phyloP scores from a whole-genome alignment of 2,113 vertebrate species.

The Urocynchramus pylzowi region DNA sequence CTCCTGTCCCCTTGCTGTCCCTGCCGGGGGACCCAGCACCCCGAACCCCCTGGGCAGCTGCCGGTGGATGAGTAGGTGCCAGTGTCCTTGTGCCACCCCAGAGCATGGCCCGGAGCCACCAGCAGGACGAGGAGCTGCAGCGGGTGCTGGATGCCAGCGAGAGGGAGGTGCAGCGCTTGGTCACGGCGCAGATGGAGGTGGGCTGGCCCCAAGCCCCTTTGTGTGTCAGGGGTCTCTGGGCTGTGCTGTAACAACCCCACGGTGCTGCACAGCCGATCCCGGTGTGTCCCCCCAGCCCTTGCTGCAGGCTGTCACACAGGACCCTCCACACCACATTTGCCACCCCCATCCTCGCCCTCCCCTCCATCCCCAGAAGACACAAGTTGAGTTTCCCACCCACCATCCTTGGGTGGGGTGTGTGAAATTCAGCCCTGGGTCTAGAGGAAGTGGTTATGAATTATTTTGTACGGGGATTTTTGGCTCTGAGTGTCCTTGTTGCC shows the following conservation, averaged over 20 bases:
- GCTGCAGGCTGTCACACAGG: not conserved
- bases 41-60: not conserved
- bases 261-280: not conserved
- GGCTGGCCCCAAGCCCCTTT: not conserved
- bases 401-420: accelerated
- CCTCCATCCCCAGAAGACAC: not conserved
- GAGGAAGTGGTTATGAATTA: not conserved
- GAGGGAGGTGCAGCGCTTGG: constrained; percentile 56
- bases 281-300: not conserved
- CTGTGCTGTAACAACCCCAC: accelerated
- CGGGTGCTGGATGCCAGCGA: constrained; percentile 64
- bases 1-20: not conserved
- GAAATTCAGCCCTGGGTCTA: not conserved
- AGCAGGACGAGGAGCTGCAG: constrained; percentile 50
- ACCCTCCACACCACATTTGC: not conserved
- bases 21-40: not conserved
- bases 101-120: constrained; percentile 44
- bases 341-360: not conserved
- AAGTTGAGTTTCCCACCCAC: not conserved
- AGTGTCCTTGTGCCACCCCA: not conserved
- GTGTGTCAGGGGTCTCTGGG: not conserved
- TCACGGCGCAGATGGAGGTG: constrained; percentile 67
- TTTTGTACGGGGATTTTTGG: accelerated
- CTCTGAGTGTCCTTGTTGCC: not conserved
- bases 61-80: not conserved